These are phyloP conservation scores for Drepanosiphum platanoidis DNA, from an alignment of 2,888 invertebrate genomes.

Conservation along the genomic window DNA sequence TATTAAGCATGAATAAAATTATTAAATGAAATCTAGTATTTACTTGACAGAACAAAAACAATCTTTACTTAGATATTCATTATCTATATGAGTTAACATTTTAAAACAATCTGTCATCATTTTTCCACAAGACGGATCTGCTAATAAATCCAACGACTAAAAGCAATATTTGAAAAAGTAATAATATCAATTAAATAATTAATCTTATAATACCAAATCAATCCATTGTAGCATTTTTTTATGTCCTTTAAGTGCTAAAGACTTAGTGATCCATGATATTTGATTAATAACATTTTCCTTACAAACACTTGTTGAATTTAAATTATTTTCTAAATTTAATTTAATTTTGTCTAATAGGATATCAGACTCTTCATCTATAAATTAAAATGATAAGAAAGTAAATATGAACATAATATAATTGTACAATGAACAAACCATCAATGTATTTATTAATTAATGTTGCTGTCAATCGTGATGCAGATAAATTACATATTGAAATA, in stretches of 20 bases:
- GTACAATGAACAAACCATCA: conserved; percentile 29
- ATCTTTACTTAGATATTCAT: conserved; percentile 31
- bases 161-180: conserved; percentile 11
- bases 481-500: conserved; percentile 42
- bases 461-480: conserved; percentile 65
- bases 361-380: conserved; percentile 29
- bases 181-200: not conserved
- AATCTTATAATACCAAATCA: conserved; percentile 25
- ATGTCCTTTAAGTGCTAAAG: conserved; percentile 61
- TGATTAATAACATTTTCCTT: conserved; percentile 55
- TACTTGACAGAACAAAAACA: conserved; percentile 56
- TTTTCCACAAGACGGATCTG: conserved; percentile 38
- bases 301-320: conserved; percentile 15
- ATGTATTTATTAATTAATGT: conserved; percentile 65
- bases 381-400: conserved; percentile 7
- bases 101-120: conserved; percentile 39
- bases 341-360: conserved; percentile 33
- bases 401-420: not conserved
- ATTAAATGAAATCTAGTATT: not conserved
- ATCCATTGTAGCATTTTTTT: conserved; percentile 60
- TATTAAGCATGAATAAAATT: not conserved
- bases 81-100: conserved; percentile 47
- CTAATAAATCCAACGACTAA: conserved; percentile 61
- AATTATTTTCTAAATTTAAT: conserved; percentile 41
- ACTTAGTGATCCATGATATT: conserved; percentile 62